Base-by-base conservation (phyloP, 2,888 invertebrate genomes). In the Cepaea hortensis region DNA sequence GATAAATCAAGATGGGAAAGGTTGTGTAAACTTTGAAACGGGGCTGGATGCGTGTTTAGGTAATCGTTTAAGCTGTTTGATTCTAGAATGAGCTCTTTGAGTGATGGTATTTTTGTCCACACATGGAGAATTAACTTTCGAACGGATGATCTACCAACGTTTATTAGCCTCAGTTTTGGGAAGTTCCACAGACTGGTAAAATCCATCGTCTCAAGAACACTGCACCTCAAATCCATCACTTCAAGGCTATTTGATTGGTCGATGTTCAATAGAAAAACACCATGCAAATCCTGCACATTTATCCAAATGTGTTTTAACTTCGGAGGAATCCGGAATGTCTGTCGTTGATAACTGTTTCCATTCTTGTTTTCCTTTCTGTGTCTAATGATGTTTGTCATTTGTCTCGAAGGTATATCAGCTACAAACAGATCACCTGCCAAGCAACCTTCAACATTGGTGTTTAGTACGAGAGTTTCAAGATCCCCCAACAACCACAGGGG, bases 1-100 rank as follows among this genome's bases (percentile, higher is more conserved):
- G 68, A 68, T 13, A 88, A 5, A 76, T 85, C 68, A 20, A 88
- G 75, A 46, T 55, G 5, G 15, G 62, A n/a, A 15, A 88, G 65
- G 6, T 86, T 86, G 3, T 18, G 3, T 20, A 88, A 55, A 20
- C 23, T 20, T 7, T 48, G 61, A 35, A 88, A 85, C 9, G 75
- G 35, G 18, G 9, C 35, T 15, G 68, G 79, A 15, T 82, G 4
- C 0, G 2, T 6, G 46, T 86, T 86, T 7, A 82, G 2, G 48
- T 23, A 50, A 11, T 46, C 72, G 7, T 68, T 62, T 23, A 82
- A 72, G n/a, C 20, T 50, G 72, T 82, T 70, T 23, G 5, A 20
- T 50, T n/a, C 55, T n/a, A 82, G 55, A 13, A 70, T 72, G 20
- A 82, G 61, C 4, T 35, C 20, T 4, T 75, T 9, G 7, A 75